phyloP scores from a whole-genome alignment of 1,140 invertebrate genomes.

The Drosophila subobscura region DNA sequence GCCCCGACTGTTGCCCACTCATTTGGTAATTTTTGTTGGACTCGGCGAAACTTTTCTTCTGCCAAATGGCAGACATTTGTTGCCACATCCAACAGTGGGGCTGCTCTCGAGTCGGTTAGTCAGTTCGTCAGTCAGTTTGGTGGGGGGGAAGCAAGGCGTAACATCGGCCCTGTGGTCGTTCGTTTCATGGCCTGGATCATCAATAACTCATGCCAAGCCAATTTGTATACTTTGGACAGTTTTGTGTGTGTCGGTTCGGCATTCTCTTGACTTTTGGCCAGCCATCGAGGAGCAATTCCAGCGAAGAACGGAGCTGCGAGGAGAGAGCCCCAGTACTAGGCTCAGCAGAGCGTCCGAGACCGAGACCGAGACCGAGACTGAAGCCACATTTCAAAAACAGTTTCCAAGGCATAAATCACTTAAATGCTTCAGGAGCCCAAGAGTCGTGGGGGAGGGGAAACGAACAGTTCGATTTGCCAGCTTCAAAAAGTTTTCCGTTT shows the following conservation, averaged over 20 bases:
- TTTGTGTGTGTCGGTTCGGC: constrained; percentile 57
- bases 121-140: constrained; percentile 16
- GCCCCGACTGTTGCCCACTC: constrained; percentile 8
- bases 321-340: too few relatives aligned
- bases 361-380: constrained; percentile 35
- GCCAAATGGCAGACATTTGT: constrained; percentile 70
- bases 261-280: constrained; percentile 67
- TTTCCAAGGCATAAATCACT: constrained; percentile 81
- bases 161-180: constrained; percentile 55
- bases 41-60: constrained; percentile 44
- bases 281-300: constrained; percentile 48
- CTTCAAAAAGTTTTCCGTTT: constrained; percentile 42
- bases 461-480: constrained; percentile 66
- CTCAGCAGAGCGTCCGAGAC: constrained; percentile 13
- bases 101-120: constrained; percentile 40
- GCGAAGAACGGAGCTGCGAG: constrained; percentile 31
- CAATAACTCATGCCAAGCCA: constrained; percentile 79
- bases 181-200: constrained; percentile 78
- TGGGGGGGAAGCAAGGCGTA: not conserved
- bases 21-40: constrained; percentile 18
- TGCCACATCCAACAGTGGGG: constrained; percentile 41
- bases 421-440: constrained; percentile 59
- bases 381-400: constrained; percentile 81
- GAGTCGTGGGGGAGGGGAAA: not conserved
- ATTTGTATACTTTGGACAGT: constrained; percentile 82